Base-by-base conservation (phyloP, 2,797 vertebrate genomes). In the Mormyrops attenuatus region DNA sequence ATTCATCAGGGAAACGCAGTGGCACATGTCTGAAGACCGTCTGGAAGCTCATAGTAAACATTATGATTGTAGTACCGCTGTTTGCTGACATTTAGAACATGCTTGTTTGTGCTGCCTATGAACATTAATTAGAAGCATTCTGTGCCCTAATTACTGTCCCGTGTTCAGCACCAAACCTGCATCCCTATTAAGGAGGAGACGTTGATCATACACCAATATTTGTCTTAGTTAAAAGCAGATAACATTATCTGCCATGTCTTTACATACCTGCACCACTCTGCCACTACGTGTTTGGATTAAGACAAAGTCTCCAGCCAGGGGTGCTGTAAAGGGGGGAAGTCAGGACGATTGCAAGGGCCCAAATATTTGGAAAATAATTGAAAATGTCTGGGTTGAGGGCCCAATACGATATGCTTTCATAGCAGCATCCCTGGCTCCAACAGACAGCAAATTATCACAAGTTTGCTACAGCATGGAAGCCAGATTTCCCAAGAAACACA, bases 1-100 rank as follows among this genome's bases (percentile, higher is more conserved):
- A 92, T 92, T 49, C 73, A 80, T 80, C 38, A 2, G 15, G 34
- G 34, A 80, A 80, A 44, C 17, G 38, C 63, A 60, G 63, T 0
- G 38, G 73, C 73, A 55, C 49, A 9, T 85, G 44, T 86, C 26
- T 17, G 85, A 26, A 57, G 11, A 57, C 47, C 50, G 52, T 13
- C 41, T 0, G 4, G 52, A 20, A 38, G 52, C 11, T 30, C 13
- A 5, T 8, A 57, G 52, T 55, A 47, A 85, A 85, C 41, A 44
- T 22, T 50, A 6, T 44, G 77, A 60, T 30, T 55, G 53, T 20
- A 34, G 17, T 53, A 38, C 41, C 15, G 41, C 52, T 50, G 50
- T 60, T 89, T 57, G 20, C 52, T 89, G 34, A 73, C 22, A 11
- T 85, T 63, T 57, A 26, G 30, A 55, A 63, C 41, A 15, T 50